A percentile compares a stretch with the other conserved stretches of the same genome.
Conservation (phyloP, 2,797 vertebrate genomes). For the Mallotus villosus region DNA sequence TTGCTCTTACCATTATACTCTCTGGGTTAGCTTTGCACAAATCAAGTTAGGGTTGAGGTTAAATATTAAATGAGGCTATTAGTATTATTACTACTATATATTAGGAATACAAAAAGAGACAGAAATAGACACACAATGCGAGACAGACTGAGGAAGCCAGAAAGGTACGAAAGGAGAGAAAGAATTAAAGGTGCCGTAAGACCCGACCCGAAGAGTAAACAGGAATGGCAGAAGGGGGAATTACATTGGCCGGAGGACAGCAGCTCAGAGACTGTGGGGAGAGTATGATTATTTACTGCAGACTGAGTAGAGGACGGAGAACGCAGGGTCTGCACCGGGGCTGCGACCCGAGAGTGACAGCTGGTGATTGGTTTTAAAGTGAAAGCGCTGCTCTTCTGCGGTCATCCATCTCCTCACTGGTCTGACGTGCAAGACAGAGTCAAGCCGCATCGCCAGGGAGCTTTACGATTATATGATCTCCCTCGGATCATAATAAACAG, state of each 20-base stretch:
- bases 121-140: background rate
- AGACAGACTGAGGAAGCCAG: background rate
- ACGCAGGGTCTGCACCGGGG: background rate
- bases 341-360: slow-evolving; percentile 5
- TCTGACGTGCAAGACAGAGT: background rate
- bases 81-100: no score
- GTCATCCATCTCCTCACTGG: slow-evolving; percentile 3
- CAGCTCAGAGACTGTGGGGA: background rate
- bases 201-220: slow-evolving; percentile 3
- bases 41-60: no score
- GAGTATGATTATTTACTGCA: slow-evolving; percentile 16
- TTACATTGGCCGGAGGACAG: slow-evolving; percentile 16
- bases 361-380: slow-evolving; percentile 10
- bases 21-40: no score
- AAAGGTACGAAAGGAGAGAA: background rate
- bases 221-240: slow-evolving; percentile 12
- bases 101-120: background rate
- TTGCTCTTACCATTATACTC: no score
- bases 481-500: background rate
- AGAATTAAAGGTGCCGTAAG: background rate
- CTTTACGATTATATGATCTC: slow-evolving; percentile 1
- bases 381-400: slow-evolving; percentile 3
- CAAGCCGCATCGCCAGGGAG: background rate
- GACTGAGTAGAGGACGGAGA: background rate
- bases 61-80: no score